Conservation (phyloP, 2,888 invertebrate genomes). For the Eucera pruinosa region DNA sequence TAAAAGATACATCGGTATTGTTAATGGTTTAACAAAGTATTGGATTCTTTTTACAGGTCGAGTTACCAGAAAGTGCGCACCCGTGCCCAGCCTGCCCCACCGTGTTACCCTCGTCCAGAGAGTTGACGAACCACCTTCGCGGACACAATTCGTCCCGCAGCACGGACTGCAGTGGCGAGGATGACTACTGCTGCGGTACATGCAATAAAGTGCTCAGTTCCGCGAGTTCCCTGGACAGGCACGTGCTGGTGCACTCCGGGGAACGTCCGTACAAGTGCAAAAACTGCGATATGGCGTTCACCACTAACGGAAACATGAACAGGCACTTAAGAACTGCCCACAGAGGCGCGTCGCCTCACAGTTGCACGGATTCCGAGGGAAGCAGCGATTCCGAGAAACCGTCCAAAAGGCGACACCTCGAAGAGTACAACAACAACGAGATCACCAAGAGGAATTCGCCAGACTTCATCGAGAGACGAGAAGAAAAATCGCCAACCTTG, state of each 20-base stretch:
- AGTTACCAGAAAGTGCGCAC: slow-evolving; percentile 68
- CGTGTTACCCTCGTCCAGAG: slow-evolving; percentile 73
- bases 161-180: slow-evolving; percentile 81
- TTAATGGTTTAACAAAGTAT: too few species aligned
- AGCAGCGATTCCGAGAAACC: slow-evolving; percentile 79
- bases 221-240: slow-evolving; percentile 91
- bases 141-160: slow-evolving; percentile 80
- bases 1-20: too few species aligned
- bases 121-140: slow-evolving; percentile 78
- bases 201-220: slow-evolving; percentile 91
- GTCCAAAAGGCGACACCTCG: slow-evolving; percentile 55
- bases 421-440: slow-evolving; percentile 87
- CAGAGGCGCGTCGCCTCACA: slow-evolving; percentile 73
- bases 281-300: slow-evolving; percentile 92
- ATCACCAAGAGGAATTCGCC: slow-evolving; percentile 82
- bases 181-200: slow-evolving; percentile 87
- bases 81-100: slow-evolving; percentile 79
- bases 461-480: slow-evolving; percentile 59
- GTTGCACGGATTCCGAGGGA: slow-evolving; percentile 78
- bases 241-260: slow-evolving; percentile 92
- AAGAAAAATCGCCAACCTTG: slow-evolving; percentile 37
- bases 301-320: slow-evolving; percentile 94
- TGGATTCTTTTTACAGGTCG: slow-evolving; percentile 42
- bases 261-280: slow-evolving; percentile 93
- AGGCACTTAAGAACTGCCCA: slow-evolving; percentile 89